These are phyloP conservation scores for Chauna torquata DNA, from an alignment of 2,113 vertebrate genomes.

Conservation along the genomic window DNA sequence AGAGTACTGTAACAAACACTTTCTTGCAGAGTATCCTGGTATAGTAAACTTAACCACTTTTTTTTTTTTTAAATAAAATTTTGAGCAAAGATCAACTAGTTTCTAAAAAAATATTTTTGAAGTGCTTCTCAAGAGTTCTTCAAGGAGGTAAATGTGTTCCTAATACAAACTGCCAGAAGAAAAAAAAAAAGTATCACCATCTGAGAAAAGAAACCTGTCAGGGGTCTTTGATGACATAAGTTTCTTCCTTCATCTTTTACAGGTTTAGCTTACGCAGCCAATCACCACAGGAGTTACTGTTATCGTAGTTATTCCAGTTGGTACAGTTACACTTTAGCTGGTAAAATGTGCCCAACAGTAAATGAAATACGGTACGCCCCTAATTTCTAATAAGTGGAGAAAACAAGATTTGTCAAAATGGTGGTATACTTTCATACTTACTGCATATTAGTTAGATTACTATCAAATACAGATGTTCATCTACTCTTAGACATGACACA, in stretches of 20 bases:
- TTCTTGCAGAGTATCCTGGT: neutral
- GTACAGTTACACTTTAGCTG: neutral
- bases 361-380: neutral
- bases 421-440: neutral
- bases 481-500: neutral
- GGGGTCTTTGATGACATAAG: neutral
- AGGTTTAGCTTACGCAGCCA: neutral
- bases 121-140: neutral
- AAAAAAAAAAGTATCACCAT: neutral
- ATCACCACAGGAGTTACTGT: neutral
- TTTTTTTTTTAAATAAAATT: neutral
- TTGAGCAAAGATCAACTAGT: neutral
- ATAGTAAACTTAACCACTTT: neutral
- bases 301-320: neutral
- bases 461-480: neutral
- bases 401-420: neutral
- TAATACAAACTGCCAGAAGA: neutral
- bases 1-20: neutral
- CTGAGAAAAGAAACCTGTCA: neutral
- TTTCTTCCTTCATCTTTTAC: neutral
- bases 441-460: neutral
- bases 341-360: neutral
- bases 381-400: neutral
- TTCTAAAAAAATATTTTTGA: neutral
- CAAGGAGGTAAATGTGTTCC: neutral